phyloP scores from a whole-genome alignment of 1,140 invertebrate species.

The Octopus sinensis region DNA sequence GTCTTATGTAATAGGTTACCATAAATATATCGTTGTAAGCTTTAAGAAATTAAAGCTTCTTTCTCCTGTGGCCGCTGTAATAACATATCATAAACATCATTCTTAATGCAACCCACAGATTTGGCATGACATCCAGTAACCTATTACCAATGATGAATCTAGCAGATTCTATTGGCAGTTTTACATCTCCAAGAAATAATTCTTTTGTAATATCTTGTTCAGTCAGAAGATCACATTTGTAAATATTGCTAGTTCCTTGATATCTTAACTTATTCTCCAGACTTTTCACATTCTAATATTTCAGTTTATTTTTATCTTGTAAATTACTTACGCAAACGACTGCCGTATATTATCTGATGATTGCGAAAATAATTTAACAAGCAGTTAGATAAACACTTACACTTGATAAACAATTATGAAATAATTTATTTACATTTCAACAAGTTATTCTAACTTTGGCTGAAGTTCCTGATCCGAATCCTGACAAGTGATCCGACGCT shows the following conservation, averaged over 20 bases:
- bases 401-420: too few species aligned
- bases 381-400: too few species aligned
- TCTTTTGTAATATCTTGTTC: slow-evolving; percentile 5
- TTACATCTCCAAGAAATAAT: slow-evolving; percentile 8
- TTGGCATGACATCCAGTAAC: slow-evolving; percentile 5
- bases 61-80: neutral
- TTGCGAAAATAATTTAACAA: too few species aligned
- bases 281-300: neutral
- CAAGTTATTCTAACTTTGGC: too few species aligned
- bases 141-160: slow-evolving; percentile 5
- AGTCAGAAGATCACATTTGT: slow-evolving; percentile 1
- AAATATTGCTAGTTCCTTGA: neutral
- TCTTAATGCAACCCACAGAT: slow-evolving; percentile 1
- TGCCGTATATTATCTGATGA: too few species aligned
- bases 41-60: neutral
- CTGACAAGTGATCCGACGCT: too few species aligned
- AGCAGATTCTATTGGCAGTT: slow-evolving; percentile 1
- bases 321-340: neutral
- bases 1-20: neutral
- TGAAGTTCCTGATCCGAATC: too few species aligned
- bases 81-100: neutral
- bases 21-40: slow-evolving; percentile 1
- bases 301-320: slow-evolving; percentile 1
- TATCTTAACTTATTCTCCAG: neutral
- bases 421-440: too few species aligned